Evolutionary conservation across 2,113 vertebrate species (phyloP).

Genomic region (Brachionichthys hirsutus): DNA sequence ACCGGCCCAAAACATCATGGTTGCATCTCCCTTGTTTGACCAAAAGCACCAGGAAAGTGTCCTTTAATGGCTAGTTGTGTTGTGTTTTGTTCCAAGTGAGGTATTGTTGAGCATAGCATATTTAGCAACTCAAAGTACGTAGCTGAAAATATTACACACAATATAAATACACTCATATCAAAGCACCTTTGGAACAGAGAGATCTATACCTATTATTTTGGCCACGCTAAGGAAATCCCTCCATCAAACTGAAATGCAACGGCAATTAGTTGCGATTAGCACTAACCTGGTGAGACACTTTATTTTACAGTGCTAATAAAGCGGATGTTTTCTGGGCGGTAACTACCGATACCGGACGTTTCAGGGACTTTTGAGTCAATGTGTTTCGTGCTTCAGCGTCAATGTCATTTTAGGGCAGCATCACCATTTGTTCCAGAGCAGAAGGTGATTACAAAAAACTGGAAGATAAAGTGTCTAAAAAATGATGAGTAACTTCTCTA

Average conservation of each 20-base stretch:
- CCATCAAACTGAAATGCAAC: conserved; percentile 53
- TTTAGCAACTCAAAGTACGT: conserved; percentile 66
- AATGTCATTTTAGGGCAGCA: conserved; percentile 19
- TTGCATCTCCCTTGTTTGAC: conserved; percentile 76
- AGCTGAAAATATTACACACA: conserved; percentile 70
- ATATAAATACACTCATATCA: conserved; percentile 67
- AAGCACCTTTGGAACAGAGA: conserved; percentile 66
- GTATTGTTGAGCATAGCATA: conserved; percentile 78
- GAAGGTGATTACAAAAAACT: conserved; percentile 36
- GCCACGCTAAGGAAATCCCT: conserved; percentile 51
- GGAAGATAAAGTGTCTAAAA: conserved; percentile 68
- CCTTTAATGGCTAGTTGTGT: conserved; percentile 79
- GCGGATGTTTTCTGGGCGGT: conserved; percentile 28
- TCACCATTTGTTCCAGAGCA: conserved; percentile 32
- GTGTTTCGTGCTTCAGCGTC: conserved; percentile 8
- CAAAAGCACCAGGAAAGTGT: conserved; percentile 77
- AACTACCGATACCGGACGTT: conserved; percentile 43
- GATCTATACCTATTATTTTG: conserved; percentile 50
- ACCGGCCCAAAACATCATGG: conserved; percentile 56
- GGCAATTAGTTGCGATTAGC: conserved; percentile 53
- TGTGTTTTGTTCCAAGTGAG: conserved; percentile 81
- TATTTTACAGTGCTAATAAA: conserved; percentile 60
- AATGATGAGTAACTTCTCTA: conserved; percentile 61
- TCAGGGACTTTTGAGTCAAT: conserved; percentile 30
- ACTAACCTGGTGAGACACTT: conserved; percentile 61